Percentiles rank a stretch among this genome's conserved stretches.
These are phyloP conservation scores for Artemia franciscana DNA, from an alignment of 1,140 invertebrate species.

Conservation along the genomic window DNA sequence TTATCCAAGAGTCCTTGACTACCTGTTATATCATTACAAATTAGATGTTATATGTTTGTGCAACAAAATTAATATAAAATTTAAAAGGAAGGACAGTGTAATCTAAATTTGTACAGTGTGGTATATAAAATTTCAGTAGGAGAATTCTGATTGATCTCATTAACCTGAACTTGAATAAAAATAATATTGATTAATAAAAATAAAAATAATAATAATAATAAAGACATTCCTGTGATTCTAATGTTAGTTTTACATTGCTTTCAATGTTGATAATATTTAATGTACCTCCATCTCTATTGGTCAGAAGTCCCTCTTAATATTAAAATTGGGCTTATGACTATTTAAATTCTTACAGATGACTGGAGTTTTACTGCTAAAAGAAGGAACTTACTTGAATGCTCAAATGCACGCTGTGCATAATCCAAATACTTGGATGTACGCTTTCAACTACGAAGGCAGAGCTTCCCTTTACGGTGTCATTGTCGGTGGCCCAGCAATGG, in stretches of 20 bases:
- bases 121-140: too few species aligned
- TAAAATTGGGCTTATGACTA: neutral
- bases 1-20: too few species aligned
- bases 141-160: too few species aligned
- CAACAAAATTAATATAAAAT: too few species aligned
- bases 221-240: too few species aligned
- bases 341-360: constrained; percentile 1
- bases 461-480: neutral
- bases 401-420: constrained; percentile 4
- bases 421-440: constrained; percentile 7
- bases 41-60: too few species aligned
- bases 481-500: neutral
- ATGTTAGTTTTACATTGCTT: neutral
- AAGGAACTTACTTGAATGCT: neutral
- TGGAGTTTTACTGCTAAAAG: constrained; percentile 6
- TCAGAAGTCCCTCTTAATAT: neutral
- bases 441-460: constrained; percentile 7
- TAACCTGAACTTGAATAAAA: too few species aligned
- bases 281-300: constrained; percentile 3
- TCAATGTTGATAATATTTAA: constrained; percentile 4
- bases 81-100: too few species aligned
- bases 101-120: too few species aligned
- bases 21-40: too few species aligned
- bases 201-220: too few species aligned
- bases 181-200: too few species aligned